Base-by-base conservation (phyloP, 2,797 vertebrate species). In the Oreochromis grahami region DNA sequence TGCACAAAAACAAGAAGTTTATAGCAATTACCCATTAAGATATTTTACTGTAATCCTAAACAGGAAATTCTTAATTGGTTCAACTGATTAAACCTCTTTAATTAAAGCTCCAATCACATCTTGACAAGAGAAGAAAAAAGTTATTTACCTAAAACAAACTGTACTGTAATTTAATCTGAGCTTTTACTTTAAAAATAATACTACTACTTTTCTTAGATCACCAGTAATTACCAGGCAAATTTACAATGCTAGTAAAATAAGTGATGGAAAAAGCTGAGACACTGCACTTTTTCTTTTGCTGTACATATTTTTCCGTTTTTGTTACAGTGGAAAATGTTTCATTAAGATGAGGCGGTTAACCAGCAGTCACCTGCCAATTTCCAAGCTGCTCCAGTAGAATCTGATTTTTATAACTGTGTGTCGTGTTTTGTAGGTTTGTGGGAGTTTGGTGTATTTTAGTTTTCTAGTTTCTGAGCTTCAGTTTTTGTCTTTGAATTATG, bases 361-460 rank as follows among this genome's bases (percentile, higher is more conserved):
- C 3, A 48, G 24, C 6, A 72, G 24, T 48, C 41, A 72, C 15
- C 43, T 48, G 24, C 24, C 13, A 48, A 26, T 45, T 26, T 70
- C 2, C 12, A 68, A 68, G 36, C 63, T 43, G 36, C 0, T 68
- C 36, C 24, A 41, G 2, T 43, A 68, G 43, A 68, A 24, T 68
- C 7, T 0, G n/a, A 41, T 10, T 45, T 70, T 1, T 70, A 11
- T 11, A 70, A 70, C 14, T 17, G 8, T 45, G 38, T 70, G 13
- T 68, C 2, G 43, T 43, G 63, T 41, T 41, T 43, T 68, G n/a
- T 68, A 15, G 63, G 63, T 13, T 68, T 2, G 8, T 43, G n/a
- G 38, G 38, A 43, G 38, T 70, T 70, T 43, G 38, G 3, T 26
- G 21, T 43, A 70, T 70, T 70, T 26, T 70, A 70, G 38, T 70